Evolutionary conservation across 64 coral and sea anemone species (phyloP), one percentile per base, ranked within the genome.

Genomic region (Acropora yongei): DNA sequence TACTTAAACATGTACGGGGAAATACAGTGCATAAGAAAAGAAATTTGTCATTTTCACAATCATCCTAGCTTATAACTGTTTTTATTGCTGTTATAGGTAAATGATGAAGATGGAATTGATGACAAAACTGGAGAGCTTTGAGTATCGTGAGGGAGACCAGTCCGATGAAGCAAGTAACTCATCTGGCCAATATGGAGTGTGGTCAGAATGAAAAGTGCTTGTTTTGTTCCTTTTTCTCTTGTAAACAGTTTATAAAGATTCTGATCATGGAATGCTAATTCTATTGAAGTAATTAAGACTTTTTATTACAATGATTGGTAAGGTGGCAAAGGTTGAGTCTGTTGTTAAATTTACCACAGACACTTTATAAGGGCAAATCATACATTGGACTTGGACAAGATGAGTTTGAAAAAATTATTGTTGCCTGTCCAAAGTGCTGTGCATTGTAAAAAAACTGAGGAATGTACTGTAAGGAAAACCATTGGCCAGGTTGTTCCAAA

Each of bases 201-300:
- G 78, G 3, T 83, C 92, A 51, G 86, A 94, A 46, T 45, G 79
- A 55, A 89, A 77, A 77, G 87, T 77, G 9, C 87, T 94, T 20
- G 42, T 94, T 13, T 55, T 94, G 18, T 94, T 94, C 67, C 74
- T 89, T 14, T 72, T 94, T 44, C 57, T 94, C 4, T 89, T 78
- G 87, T 69, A 83, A 84, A 84, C 72, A 41, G 5, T 89, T 48
- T 89, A 89, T 44, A 94, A 84, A 77, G 87, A 89, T 12, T 89
- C 87, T 63, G 92, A 89, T 58, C n/a, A 67, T 89, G 92, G 86
- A 69, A 77, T 89, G 53, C 44, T 68, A 51, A 50, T 89, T 48
- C 80, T 94, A 1, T 14, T 86, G 55, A 94, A 84, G 47, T 94
- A 89, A 41, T 72, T 94, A 10, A 63, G 49, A 6, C 57, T 42